Percentiles rank a stretch among this genome's conserved stretches.
These are phyloP conservation scores for Drosophila ustulata DNA, from an alignment of 2,888 invertebrate genomes.

Conservation along the genomic window DNA sequence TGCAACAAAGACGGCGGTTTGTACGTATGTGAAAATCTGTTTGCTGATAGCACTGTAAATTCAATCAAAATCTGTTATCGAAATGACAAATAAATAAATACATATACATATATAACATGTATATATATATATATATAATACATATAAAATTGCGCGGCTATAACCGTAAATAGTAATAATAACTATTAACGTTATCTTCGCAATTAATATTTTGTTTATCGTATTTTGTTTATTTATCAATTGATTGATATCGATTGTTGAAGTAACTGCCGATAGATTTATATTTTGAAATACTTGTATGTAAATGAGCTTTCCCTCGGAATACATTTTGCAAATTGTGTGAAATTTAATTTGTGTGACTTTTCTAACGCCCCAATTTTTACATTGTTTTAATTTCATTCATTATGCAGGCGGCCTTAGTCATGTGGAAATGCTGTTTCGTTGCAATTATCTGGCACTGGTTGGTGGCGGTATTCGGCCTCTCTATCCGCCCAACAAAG, in stretches of 20 bases:
- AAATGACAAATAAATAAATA: neutral
- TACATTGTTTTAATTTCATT: conserved; percentile 25
- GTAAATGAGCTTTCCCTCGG: neutral
- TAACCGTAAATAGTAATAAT: neutral
- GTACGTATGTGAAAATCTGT: neutral
- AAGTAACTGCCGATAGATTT: neutral
- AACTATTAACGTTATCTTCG: neutral
- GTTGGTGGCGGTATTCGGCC: conserved; percentile 97
- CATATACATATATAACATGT: neutral
- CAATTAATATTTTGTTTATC: neutral
- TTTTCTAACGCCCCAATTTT: conserved; percentile 15
- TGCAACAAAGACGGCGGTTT: neutral
- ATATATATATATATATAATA: too few relatives aligned
- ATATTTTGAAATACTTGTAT: neutral
- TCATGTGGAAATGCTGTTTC: conserved; percentile 98
- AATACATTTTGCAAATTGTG: neutral
- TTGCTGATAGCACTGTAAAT: neutral
- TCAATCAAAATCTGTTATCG: neutral
- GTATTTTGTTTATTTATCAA: neutral
- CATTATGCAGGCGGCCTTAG: conserved; percentile 88
- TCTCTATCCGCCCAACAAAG: conserved; percentile 96
- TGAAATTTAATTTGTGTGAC: conserved; percentile 2
- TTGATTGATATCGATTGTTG: neutral
- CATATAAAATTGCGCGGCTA: too few relatives aligned
- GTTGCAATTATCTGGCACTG: conserved; percentile 98